A percentile compares a stretch with the other conserved stretches of the same genome.
phyloP scores from a whole-genome alignment of 2,113 vertebrate genomes.

The Hipposideros armiger region DNA sequence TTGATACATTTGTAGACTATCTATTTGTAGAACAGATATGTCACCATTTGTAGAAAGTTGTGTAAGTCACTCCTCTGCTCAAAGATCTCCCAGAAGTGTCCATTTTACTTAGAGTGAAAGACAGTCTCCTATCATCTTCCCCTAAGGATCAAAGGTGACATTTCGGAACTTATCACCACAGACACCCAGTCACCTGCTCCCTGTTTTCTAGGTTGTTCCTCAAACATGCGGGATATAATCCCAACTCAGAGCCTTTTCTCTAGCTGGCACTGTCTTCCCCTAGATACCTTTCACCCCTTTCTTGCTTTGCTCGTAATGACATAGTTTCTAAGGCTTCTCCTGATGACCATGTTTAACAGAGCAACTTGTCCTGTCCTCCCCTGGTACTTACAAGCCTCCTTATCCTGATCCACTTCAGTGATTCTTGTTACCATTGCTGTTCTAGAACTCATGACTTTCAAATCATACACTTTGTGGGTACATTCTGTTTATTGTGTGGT shows the following conservation, averaged over 20 bases:
- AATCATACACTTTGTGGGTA: neutral
- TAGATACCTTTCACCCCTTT: neutral
- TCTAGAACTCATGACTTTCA: neutral
- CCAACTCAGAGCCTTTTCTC: neutral
- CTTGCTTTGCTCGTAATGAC: neutral
- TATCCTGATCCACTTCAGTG: neutral
- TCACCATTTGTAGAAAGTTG: neutral
- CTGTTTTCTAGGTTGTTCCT: no score
- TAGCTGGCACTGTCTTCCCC: neutral
- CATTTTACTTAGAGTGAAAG: neutral
- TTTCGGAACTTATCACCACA: neutral
- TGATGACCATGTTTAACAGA: neutral
- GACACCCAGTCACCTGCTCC: fast-evolving
- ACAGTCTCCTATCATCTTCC: neutral
- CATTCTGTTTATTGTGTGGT: neutral
- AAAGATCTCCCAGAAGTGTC: neutral
- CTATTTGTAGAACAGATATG: neutral
- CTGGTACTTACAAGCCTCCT: neutral
- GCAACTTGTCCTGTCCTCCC: neutral
- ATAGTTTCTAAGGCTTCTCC: neutral
- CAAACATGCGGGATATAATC: neutral
- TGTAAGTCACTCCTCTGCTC: neutral
- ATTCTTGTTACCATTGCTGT: neutral
- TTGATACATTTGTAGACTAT: neutral
- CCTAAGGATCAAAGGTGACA: no score